Percentiles rank a stretch among this genome's conserved stretches.
These are phyloP conservation scores for Leptinotarsa defecta DNA, from an alignment of 1,140 invertebrate species.

Conservation along the genomic window DNA sequence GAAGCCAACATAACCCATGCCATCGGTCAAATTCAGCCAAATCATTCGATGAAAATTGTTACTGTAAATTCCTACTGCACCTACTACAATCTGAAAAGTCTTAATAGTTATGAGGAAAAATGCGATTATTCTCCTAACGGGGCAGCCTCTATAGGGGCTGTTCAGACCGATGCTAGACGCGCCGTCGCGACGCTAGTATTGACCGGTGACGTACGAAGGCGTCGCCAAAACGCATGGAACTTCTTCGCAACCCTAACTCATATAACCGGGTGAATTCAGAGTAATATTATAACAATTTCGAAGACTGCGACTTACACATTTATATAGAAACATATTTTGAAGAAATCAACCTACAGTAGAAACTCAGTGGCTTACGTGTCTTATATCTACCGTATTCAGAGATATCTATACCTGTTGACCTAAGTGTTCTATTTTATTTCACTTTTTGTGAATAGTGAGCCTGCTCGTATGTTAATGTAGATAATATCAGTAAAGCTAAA, in stretches of 20 bases:
- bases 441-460: too few species aligned
- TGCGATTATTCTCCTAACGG: not conserved
- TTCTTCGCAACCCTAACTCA: constrained; percentile 12
- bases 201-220: constrained; percentile 53
- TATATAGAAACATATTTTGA: not conserved
- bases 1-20: too few species aligned
- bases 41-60: too few species aligned
- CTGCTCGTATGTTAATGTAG: too few species aligned
- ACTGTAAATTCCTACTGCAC: too few species aligned
- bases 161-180: constrained; percentile 41
- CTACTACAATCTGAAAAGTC: too few species aligned
- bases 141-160: not conserved
- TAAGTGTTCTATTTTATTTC: not conserved
- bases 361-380: not conserved
- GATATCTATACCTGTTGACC: not conserved
- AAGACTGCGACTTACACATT: constrained; percentile 1
- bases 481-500: not conserved
- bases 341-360: not conserved
- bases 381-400: not conserved
- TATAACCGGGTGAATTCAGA: constrained; percentile 14
- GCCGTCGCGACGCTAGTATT: constrained; percentile 54
- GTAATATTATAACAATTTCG: not conserved
- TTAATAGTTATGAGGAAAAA: too few species aligned
- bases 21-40: too few species aligned
- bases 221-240: constrained; percentile 45